phyloP scores from a whole-genome alignment of 2,797 vertebrate genomes.

The Eptatretus atami region DNA sequence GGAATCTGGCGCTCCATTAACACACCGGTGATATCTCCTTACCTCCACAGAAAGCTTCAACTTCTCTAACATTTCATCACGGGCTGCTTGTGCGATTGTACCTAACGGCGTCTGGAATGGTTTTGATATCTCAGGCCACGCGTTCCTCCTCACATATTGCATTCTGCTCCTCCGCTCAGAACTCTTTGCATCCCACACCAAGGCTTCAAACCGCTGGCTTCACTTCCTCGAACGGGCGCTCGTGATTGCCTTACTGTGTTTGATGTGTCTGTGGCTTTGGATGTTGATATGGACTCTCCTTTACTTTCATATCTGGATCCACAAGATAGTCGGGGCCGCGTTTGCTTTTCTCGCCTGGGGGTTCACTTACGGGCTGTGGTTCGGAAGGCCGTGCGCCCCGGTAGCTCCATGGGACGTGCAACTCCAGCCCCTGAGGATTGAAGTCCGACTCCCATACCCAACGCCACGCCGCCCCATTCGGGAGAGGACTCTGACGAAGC shows the following conservation, averaged over 20 bases:
- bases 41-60: too few species aligned
- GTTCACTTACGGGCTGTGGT: neutral
- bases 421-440: too few species aligned
- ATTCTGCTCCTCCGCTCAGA: neutral
- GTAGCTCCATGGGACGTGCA: neutral
- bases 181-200: neutral
- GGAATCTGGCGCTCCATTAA: too few species aligned
- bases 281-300: neutral
- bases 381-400: neutral
- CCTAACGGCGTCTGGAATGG: neutral
- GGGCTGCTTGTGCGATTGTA: too few species aligned
- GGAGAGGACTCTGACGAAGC: too few species aligned
- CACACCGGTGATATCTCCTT: too few species aligned
- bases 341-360: neutral
- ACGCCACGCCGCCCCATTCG: too few species aligned
- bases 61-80: too few species aligned
- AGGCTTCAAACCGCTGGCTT: neutral
- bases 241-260: neutral
- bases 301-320: neutral
- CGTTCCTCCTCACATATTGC: conserved; percentile 1
- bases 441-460: too few species aligned
- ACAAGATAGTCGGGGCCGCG: neutral
- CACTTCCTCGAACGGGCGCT: neutral
- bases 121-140: neutral
- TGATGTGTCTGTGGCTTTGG: neutral